Base-by-base conservation (phyloP, 2,797 vertebrate species). In the Onychomys torridus region DNA sequence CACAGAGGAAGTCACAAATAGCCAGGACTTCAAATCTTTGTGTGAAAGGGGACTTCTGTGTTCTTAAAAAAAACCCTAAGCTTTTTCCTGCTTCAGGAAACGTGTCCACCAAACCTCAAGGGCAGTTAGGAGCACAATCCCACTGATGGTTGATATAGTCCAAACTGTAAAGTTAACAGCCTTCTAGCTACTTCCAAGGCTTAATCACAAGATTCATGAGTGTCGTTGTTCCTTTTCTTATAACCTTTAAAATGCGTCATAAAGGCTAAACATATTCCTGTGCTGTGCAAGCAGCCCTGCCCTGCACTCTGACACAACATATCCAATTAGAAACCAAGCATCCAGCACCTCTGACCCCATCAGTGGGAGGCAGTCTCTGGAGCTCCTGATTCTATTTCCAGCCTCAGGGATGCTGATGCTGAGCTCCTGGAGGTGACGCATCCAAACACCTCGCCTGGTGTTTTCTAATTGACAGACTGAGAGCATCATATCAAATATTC, bases 401-500 rank as follows among this genome's bases (percentile, higher is more conserved):
- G 97, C 92, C 61, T 83, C 17, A 73, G 71, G 0, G 57, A 83
- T 73, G 21, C 71, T 73, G 86, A 90, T 63, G 95, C 91, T 16
- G 79, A 92, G 89, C 94, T 89, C 25, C 17, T 82, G 83, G 95
- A 92, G 81, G 86, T 98, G 98, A 97, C 73, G 57, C 98, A 98
- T 91, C 85, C 85, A 46, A 92, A 96, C 93, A 96, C 92, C 83
- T 97, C 65, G 71, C 92, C 95, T 96, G 77, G 91, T 97, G 90
- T 96, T 97, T 96, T 93, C 91, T 97, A 97, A 98, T 97, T 98
- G 97, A 97, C 96, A 98, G 95, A 87, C 95, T 63, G 82, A 95
- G 91, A 88, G 46, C 55, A 14, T 83, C 71, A 2, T 86, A 49
- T 97, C 92, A 89, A 94, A 90, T 92, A 78, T 91, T 93, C 93